phyloP scores from a whole-genome alignment of 2,797 vertebrate genomes.

The Gymnoscopelus braueri region DNA sequence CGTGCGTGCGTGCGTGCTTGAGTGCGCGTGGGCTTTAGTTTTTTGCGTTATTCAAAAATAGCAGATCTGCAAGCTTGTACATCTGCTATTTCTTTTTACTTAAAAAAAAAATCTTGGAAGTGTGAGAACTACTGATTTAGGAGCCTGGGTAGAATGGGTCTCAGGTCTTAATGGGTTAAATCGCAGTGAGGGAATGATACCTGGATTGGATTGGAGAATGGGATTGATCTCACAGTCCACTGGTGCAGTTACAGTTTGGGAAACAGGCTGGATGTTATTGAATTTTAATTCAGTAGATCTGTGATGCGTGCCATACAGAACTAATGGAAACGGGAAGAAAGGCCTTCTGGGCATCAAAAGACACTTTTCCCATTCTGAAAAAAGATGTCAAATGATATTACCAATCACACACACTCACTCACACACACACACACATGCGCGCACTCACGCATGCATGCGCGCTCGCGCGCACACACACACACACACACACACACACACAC shows the following conservation, averaged over 20 bases:
- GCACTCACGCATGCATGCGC: neutral
- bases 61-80: no score
- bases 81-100: no score
- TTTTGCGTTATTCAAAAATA: no score
- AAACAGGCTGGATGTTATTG: slow-evolving; percentile 74
- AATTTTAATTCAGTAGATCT: slow-evolving; percentile 77
- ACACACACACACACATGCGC: neutral
- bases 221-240: slow-evolving; percentile 77
- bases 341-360: neutral
- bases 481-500: neutral
- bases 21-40: no score
- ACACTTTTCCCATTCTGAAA: no score
- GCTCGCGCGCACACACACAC: neutral
- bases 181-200: slow-evolving; percentile 31
- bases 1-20: no score
- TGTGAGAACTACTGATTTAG: no score
- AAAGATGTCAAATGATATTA: no score
- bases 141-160: no score
- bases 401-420: no score
- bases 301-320: slow-evolving; percentile 62
- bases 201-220: slow-evolving; percentile 63
- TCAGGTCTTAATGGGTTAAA: slow-evolving; percentile 55
- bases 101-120: no score
- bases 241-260: slow-evolving; percentile 66
- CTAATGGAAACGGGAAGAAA: neutral